Conservation (phyloP, 2,113 vertebrate species). For the Furnarius figulus region DNA sequence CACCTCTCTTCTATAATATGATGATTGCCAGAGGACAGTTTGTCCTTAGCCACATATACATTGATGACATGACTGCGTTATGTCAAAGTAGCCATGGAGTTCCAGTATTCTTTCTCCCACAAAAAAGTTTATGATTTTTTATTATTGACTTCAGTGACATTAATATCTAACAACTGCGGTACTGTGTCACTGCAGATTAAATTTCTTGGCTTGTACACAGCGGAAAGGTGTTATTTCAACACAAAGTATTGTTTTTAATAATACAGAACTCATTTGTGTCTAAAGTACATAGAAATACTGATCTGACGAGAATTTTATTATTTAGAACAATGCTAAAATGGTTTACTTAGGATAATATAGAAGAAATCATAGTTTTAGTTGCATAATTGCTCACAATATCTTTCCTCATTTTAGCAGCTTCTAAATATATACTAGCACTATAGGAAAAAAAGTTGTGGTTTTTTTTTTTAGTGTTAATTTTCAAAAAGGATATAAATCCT, state of each 20-base stretch:
- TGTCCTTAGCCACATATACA: background rate
- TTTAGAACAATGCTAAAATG: background rate
- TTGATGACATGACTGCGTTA: background rate
- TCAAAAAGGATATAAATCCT: background rate
- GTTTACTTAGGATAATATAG: background rate
- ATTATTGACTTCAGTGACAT: background rate
- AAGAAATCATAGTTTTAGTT: background rate
- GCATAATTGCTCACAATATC: background rate
- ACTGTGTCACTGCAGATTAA: background rate
- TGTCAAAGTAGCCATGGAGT: background rate
- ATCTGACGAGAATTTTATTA: background rate
- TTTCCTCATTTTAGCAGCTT: slow-evolving; percentile 14
- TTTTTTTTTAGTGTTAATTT: background rate
- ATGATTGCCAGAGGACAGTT: background rate
- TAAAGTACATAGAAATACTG: background rate
- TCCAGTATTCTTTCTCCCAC: background rate
- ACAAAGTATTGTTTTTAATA: background rate
- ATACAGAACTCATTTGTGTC: background rate
- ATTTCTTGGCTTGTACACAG: background rate
- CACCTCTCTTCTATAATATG: background rate
- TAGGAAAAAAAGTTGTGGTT: no score
- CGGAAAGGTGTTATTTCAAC: slow-evolving; percentile 1
- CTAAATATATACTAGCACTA: background rate
- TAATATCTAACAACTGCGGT: background rate
- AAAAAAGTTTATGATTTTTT: background rate